Evolutionary conservation across 2,888 invertebrate genomes (phyloP).

Genomic region (Melanostoma scalare): DNA sequence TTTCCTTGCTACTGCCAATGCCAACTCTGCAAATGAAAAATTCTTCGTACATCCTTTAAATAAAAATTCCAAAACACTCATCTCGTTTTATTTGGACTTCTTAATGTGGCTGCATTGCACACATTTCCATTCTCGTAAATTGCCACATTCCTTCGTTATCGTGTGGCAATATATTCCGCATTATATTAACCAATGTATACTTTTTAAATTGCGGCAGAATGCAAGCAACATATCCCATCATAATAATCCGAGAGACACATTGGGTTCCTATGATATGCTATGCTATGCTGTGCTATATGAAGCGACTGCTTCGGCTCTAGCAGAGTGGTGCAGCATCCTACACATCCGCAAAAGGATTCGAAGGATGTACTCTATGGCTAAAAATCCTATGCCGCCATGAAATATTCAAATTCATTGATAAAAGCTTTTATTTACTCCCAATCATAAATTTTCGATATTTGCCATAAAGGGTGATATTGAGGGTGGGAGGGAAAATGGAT

Average conservation of each 20-base stretch:
- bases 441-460: constrained; percentile 73
- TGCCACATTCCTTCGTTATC: constrained; percentile 47
- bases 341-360: constrained; percentile 41
- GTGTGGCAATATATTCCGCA: constrained; percentile 55
- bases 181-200: constrained; percentile 68
- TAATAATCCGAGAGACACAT: constrained; percentile 71
- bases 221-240: constrained; percentile 71
- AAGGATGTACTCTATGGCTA: constrained; percentile 59
- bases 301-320: background rate
- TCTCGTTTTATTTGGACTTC: constrained; percentile 52
- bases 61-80: constrained; percentile 16
- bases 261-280: constrained; percentile 23
- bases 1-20: too few species aligned
- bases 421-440: constrained; percentile 73
- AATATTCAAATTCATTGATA: constrained; percentile 74
- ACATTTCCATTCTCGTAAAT: constrained; percentile 67
- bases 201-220: constrained; percentile 71
- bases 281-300: constrained; percentile 1
- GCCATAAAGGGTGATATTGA: constrained; percentile 66
- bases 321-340: constrained; percentile 51
- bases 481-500: constrained; percentile 20
- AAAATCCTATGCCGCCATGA: constrained; percentile 71
- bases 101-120: constrained; percentile 66
- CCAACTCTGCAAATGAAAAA: background rate
- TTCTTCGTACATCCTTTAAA: background rate